Evolutionary conservation across 2,888 invertebrate genomes (phyloP), one percentile per base, ranked within the genome.

Genomic region (Drosophila melanosoma): DNA sequence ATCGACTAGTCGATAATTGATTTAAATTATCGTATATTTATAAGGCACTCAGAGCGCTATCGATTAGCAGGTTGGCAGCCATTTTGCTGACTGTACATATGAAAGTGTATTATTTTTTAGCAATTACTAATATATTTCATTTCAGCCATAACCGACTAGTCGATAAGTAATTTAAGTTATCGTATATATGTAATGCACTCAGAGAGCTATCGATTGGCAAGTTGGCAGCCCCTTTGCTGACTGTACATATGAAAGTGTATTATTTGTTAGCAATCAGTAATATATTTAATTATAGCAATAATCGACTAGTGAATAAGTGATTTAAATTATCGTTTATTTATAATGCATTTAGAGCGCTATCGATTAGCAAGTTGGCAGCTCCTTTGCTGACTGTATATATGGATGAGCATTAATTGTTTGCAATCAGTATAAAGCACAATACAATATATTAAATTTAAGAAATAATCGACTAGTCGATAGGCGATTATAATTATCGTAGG

Each of bases 121-220:
- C 2, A 26, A 26, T 26, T 26, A 26, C 2, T 26, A 26, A 26
- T 2, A 26, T 26, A 2, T 1, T 26, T 26, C 26, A 26, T 26
- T 26, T 26, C 26, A 26, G 26, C 26, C 2, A 26, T 26, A 29
- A 29, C 0, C 12, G 12, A 10, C 17, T 17, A 29, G 42, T 56
- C 76, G 76, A 76, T 69, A 63, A 35, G 0, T 59, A 59, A 63
- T 74, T 45, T 33, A 10, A 48, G 32, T 12, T n/a, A 29, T 29
- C 29, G 1, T 2, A 10, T 11, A 12, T 35, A 17, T 15, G 10
- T 51, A 17, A 10, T 10, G n/a, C n/a, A 17, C 5, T 51, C 1
- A 12, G 5, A 12, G 4, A 0, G 23, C 35, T n/a, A 62, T 48
- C 0, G 15, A 2, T 23, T 17, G 8, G 1, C 59, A 17, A 26